These are phyloP conservation scores for Ommatoiulus sabulosus DNA, from an alignment of 2,888 invertebrate genomes.

Conservation along the genomic window DNA sequence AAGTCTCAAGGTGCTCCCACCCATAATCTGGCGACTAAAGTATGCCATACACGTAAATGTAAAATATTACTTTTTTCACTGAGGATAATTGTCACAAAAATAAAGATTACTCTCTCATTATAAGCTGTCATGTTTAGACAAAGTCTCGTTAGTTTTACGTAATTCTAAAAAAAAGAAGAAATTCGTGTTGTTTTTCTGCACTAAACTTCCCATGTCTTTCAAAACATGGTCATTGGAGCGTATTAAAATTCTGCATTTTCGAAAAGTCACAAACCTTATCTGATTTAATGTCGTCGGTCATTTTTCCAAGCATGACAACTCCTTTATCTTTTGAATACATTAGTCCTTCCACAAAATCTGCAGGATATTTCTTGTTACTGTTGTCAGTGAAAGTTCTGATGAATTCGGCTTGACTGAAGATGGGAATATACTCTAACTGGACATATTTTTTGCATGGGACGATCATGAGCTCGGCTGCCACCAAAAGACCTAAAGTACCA, in stretches of 20 bases:
- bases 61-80: too few relatives aligned
- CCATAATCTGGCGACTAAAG: too few relatives aligned
- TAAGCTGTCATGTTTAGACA: too few relatives aligned
- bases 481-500: constrained; percentile 85
- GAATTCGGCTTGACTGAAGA: constrained; percentile 72
- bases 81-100: too few relatives aligned
- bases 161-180: too few relatives aligned
- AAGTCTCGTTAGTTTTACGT: too few relatives aligned
- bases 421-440: constrained; percentile 76
- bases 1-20: too few relatives aligned
- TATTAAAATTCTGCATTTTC: background rate
- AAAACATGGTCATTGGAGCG: too few relatives aligned
- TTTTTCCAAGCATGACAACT: constrained; percentile 81
- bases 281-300: constrained; percentile 74
- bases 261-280: constrained; percentile 71
- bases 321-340: constrained; percentile 76
- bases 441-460: constrained; percentile 77
- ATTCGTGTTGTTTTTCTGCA: too few relatives aligned
- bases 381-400: constrained; percentile 71
- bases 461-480: constrained; percentile 79
- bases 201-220: too few relatives aligned
- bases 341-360: constrained; percentile 83
- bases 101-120: too few relatives aligned
- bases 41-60: too few relatives aligned
- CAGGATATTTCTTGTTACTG: constrained; percentile 69